phyloP scores from a whole-genome alignment of 2,797 vertebrate genomes.

The Aulostomus chinensis region DNA sequence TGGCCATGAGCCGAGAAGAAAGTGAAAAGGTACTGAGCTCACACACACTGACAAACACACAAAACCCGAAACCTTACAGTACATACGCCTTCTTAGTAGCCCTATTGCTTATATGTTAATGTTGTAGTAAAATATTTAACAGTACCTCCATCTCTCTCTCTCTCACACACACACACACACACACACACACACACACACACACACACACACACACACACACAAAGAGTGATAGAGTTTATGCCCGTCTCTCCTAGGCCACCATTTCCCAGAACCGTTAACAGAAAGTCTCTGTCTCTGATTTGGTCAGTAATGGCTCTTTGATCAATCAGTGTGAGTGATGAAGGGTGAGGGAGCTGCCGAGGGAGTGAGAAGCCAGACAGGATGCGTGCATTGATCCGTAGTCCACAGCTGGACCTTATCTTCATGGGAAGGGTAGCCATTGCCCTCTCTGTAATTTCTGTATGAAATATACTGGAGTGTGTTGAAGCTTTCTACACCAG shows the following conservation, averaged over 20 bases:
- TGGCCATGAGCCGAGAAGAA: conserved; percentile 97
- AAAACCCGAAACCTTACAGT: conserved; percentile 16
- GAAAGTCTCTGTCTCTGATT: conserved; percentile 43
- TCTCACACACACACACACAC: no score
- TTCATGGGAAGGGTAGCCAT: conserved; percentile 36
- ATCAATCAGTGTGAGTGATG: conserved; percentile 43
- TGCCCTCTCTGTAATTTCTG: conserved; percentile 33
- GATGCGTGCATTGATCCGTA: conserved; percentile 71
- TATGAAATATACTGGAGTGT: conserved; percentile 10
- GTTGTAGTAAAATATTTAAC: conserved; percentile 42
- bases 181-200: background rate
- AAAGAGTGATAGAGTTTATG: background rate
- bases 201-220: background rate
- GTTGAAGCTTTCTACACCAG: no score
- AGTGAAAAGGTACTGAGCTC: conserved; percentile 88
- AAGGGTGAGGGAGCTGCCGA: conserved; percentile 35
- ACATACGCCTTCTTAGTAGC: conserved; percentile 26
- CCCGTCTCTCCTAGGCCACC: conserved; percentile 15
- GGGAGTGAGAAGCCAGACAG: conserved; percentile 58
- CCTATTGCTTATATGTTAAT: conserved; percentile 32
- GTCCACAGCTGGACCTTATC: conserved; percentile 18
- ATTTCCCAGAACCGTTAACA: conserved; percentile 49
- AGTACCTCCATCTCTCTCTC: no score
- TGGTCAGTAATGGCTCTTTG: conserved; percentile 56
- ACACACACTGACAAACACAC: conserved; percentile 13